A percentile compares a stretch with the other conserved stretches of the same genome.
phyloP scores from a whole-genome alignment of 2,797 vertebrate genomes.

The Malurus leucopterus region DNA sequence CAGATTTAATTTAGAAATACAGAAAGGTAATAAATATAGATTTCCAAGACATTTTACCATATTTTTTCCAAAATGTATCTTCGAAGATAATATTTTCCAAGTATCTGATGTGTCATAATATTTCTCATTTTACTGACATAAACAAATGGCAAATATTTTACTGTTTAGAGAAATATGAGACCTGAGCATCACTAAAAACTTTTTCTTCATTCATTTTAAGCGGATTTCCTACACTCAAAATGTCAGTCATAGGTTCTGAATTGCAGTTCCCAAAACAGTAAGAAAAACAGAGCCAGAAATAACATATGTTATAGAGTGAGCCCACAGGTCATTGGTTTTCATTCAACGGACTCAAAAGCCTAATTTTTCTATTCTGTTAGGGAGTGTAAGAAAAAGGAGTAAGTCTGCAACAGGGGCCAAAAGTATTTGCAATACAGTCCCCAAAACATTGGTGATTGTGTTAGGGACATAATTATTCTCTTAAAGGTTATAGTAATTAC shows the following conservation, averaged over 20 bases:
- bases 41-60: not conserved
- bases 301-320: not conserved
- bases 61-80: not conserved
- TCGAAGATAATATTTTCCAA: not conserved
- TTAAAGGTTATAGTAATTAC: conserved; percentile 72
- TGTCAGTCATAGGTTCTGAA: not conserved
- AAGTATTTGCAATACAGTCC: not conserved
- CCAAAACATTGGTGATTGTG: conserved; percentile 36
- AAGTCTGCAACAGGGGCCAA: not conserved
- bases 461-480: conserved; percentile 64
- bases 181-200: not conserved
- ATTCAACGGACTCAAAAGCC: not conserved
- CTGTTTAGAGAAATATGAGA: not conserved
- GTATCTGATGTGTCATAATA: not conserved
- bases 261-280: not conserved
- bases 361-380: not conserved
- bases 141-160: not conserved
- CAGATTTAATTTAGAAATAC: not conserved
- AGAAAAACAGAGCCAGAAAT: not conserved
- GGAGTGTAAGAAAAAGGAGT: not conserved
- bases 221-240: not conserved
- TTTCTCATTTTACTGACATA: not conserved
- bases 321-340: not conserved
- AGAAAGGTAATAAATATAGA: not conserved
- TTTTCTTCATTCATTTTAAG: not conserved